A percentile compares a stretch with the other conserved stretches of the same genome.
Evolutionary conservation across 2,113 vertebrate species (phyloP).

Genomic region (Xiphophorus hellerii): DNA sequence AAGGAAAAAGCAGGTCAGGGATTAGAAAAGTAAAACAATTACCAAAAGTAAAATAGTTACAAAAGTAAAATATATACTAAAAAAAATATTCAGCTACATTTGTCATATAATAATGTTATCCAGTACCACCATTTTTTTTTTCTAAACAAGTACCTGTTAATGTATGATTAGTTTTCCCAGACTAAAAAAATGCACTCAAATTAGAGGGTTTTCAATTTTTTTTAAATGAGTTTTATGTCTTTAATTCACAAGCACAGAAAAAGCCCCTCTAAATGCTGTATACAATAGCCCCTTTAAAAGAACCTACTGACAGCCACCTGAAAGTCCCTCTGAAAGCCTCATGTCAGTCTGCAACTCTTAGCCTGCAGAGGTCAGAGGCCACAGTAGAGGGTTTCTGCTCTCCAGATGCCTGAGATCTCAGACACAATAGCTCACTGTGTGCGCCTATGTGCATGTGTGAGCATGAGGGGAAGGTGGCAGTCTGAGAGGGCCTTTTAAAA

Average conservation of each 20-base stretch:
- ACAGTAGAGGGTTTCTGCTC: conserved; percentile 65
- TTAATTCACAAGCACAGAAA: neutral
- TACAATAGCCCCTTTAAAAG: conserved; percentile 36
- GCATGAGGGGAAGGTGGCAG: conserved; percentile 35
- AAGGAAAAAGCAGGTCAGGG: neutral
- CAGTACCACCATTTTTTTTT: no score
- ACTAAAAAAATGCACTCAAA: neutral
- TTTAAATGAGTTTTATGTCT: neutral
- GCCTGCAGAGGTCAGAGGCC: conserved; percentile 66
- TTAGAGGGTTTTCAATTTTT: neutral
- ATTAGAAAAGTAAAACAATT: neutral
- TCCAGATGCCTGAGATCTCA: conserved; percentile 73
- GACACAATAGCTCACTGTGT: conserved; percentile 75
- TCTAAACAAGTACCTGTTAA: neutral
- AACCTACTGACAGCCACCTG: conserved; percentile 48
- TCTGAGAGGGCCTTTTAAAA: conserved; percentile 44
- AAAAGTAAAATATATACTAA: no score
- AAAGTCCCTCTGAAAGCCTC: conserved; percentile 47
- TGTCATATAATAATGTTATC: no score
- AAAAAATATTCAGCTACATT: no score
- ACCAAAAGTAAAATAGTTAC: neutral
- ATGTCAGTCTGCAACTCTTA: conserved; percentile 55
- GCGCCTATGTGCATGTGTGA: conserved; percentile 34
- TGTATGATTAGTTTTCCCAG: neutral
- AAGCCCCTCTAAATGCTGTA: neutral